A percentile compares a stretch with the other conserved stretches of the same genome.
These are phyloP conservation scores for Himantopus leucocephalus DNA, from an alignment of 2,113 vertebrate genomes.

Conservation along the genomic window DNA sequence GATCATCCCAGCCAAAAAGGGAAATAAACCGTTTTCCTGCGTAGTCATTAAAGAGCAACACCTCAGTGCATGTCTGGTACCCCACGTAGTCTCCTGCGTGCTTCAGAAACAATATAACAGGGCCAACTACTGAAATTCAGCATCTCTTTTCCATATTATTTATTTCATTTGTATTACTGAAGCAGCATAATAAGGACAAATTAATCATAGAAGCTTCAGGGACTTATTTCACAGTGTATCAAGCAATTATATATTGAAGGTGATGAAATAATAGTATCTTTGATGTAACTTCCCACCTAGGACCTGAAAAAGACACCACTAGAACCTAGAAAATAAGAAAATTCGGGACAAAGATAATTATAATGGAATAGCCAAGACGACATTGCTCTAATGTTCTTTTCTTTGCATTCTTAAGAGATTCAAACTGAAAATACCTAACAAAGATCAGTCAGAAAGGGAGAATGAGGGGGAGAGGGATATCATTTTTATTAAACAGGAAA, in stretches of 20 bases:
- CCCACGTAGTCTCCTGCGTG: background rate
- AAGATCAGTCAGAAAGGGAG: background rate
- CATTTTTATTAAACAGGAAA: background rate
- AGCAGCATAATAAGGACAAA: background rate
- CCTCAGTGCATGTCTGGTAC: background rate
- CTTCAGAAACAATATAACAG: background rate
- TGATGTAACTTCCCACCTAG: background rate
- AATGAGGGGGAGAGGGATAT: background rate
- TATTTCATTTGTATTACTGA: conserved; percentile 2
- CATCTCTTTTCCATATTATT: background rate
- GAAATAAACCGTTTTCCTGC: background rate
- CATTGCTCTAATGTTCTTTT: background rate
- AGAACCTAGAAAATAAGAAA: background rate
- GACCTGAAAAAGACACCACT: background rate
- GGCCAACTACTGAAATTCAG: background rate
- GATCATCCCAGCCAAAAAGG: background rate
- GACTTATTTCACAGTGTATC: conserved; percentile 27
- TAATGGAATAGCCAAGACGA: background rate
- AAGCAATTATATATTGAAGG: background rate
- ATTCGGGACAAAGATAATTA: background rate
- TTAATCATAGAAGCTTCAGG: conserved; percentile 2
- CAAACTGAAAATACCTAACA: background rate
- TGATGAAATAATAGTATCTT: conserved; percentile 26
- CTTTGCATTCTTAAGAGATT: background rate
- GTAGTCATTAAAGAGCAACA: background rate